Conservation (phyloP, 2,888 invertebrate species). For the Minunthozetes semirufus region DNA sequence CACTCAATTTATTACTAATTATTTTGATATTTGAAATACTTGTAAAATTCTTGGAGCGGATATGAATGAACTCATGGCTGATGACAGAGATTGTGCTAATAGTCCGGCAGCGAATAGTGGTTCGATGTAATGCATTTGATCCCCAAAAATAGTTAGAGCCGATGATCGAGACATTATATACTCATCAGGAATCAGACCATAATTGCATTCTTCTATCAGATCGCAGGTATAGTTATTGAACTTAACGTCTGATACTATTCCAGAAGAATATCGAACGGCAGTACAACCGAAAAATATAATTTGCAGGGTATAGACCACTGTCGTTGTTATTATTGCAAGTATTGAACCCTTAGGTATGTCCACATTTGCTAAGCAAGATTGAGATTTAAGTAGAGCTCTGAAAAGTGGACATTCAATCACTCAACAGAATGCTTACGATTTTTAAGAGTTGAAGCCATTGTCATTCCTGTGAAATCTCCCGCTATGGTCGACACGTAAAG, state of each 20-base stretch:
- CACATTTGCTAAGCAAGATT: too few species aligned
- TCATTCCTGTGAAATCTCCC: conserved; percentile 12
- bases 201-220: conserved; percentile 25
- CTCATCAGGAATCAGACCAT: conserved; percentile 39
- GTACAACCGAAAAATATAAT: conserved; percentile 43
- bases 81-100: conserved; percentile 91
- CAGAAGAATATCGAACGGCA: conserved; percentile 46
- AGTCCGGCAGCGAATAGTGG: conserved; percentile 84
- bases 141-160: not conserved
- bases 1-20: too few species aligned
- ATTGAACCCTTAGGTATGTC: conserved; percentile 50
- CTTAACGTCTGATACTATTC: conserved; percentile 40
- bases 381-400: too few species aligned
- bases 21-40: conserved; percentile 15
- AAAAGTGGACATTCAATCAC: too few species aligned
- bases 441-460: conserved; percentile 12
- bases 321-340: conserved; percentile 48
- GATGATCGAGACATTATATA: not conserved
- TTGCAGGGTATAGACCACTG: conserved; percentile 47
- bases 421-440: conserved; percentile 14
- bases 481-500: not conserved
- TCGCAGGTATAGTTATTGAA: not conserved
- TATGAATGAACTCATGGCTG: conserved; percentile 84
- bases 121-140: conserved; percentile 50
- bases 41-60: conserved; percentile 70